A percentile compares a stretch with the other conserved stretches of the same genome.
Conservation (phyloP, 1,140 invertebrate genomes). For the Ceratitis capitata region DNA sequence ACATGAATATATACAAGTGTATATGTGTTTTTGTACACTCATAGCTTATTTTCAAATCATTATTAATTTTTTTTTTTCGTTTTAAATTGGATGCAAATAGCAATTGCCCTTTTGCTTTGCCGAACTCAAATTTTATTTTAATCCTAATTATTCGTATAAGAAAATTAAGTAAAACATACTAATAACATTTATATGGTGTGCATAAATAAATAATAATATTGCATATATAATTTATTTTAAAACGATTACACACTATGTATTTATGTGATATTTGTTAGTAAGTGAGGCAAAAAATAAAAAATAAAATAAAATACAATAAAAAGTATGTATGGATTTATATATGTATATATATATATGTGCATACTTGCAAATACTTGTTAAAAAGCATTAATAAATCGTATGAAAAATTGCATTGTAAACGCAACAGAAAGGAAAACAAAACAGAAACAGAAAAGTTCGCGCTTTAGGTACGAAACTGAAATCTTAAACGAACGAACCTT, state of each 20-base stretch:
- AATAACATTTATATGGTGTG: not conserved
- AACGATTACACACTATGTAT: slow-evolving; percentile 21
- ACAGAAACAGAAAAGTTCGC: not conserved
- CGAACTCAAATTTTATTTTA: too few relatives aligned
- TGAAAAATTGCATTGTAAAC: not conserved
- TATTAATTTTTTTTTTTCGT: too few relatives aligned
- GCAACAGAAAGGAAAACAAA: too few relatives aligned
- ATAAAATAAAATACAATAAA: not conserved
- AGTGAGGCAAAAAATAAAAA: not conserved
- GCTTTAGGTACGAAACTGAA: not conserved
- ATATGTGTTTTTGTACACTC: too few relatives aligned
- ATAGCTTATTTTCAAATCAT: too few relatives aligned
- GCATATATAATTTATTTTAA: not conserved
- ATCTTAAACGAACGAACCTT: not conserved
- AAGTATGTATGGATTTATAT: too few relatives aligned
- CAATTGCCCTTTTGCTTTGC: too few relatives aligned
- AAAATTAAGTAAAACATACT: not conserved
- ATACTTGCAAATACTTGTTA: not conserved
- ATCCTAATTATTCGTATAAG: not conserved
- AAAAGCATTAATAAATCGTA: not conserved
- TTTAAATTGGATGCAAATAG: too few relatives aligned
- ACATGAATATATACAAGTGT: too few relatives aligned
- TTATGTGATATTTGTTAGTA: slow-evolving; percentile 37
- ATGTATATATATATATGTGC: not conserved
- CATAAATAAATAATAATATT: not conserved